These are phyloP conservation scores for Ceyx melanurus DNA, from an alignment of 2,113 vertebrate species.

Conservation along the genomic window DNA sequence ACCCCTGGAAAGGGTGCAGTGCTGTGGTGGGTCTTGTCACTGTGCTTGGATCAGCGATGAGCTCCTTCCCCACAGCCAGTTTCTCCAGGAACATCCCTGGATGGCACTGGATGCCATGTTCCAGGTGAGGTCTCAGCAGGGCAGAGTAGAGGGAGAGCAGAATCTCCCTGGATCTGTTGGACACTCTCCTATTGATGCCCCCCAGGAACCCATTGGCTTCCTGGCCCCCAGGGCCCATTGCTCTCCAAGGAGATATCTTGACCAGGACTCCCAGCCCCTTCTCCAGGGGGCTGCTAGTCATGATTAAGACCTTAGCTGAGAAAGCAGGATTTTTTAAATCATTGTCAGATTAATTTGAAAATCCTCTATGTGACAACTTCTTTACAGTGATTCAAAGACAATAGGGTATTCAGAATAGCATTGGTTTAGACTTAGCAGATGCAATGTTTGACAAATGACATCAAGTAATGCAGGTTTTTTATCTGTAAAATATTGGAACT, in stretches of 20 bases:
- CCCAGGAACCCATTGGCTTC: too few species aligned
- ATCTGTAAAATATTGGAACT: not conserved
- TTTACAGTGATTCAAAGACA: not conserved
- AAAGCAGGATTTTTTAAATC: not conserved
- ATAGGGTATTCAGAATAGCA: not conserved
- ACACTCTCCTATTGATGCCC: too few species aligned
- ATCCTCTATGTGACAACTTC: not conserved
- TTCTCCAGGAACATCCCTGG: not conserved
- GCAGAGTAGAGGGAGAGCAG: too few species aligned
- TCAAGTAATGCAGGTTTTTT: not conserved
- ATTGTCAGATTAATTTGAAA: not conserved
- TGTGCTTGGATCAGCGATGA: too few species aligned
- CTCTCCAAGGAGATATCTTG: too few species aligned
- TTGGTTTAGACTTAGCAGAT: not conserved
- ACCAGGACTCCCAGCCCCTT: too few species aligned
- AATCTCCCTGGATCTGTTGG: too few species aligned
- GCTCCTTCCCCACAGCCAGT: not conserved
- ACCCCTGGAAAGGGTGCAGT: not conserved
- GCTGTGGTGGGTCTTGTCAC: not conserved
- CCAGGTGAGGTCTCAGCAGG: too few species aligned
- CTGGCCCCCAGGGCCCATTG: too few species aligned
- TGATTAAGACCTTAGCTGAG: not conserved
- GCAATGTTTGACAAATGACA: not conserved
- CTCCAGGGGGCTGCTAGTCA: not conserved
- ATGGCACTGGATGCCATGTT: too few species aligned